These are phyloP conservation scores for Aphaenogaster rudis DNA, from an alignment of 1,140 invertebrate species.

Conservation along the genomic window DNA sequence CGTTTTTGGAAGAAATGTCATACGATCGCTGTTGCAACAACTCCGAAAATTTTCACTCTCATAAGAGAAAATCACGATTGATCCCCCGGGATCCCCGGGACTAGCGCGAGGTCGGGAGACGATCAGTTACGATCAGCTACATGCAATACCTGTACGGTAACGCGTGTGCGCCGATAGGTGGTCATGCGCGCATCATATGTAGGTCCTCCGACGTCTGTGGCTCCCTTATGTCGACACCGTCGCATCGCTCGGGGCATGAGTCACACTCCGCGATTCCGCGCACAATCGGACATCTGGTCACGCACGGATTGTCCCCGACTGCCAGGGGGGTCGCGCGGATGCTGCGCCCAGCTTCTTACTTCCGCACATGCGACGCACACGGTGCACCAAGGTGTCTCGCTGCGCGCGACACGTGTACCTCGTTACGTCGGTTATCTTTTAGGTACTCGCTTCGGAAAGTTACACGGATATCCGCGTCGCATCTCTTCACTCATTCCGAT, in stretches of 20 bases:
- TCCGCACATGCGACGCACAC: slow-evolving; percentile 56
- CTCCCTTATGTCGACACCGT: slow-evolving; percentile 56
- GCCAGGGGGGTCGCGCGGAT: slow-evolving; percentile 42
- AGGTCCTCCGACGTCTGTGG: slow-evolving; percentile 30
- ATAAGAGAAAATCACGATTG: neutral
- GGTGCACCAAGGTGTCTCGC: slow-evolving; percentile 19
- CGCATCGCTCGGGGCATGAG: slow-evolving; percentile 70
- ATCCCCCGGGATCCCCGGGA: neutral
- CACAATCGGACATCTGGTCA: slow-evolving; percentile 81
- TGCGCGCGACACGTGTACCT: slow-evolving; percentile 44
- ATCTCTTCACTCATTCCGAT: neutral
- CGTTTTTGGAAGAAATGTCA: neutral
- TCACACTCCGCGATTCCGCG: slow-evolving; percentile 78
- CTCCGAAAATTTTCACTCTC: neutral
- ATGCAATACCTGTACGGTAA: neutral
- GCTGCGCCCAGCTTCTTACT: slow-evolving; percentile 46
- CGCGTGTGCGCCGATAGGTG: slow-evolving; percentile 16
- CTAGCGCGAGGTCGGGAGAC: neutral
- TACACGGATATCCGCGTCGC: neutral
- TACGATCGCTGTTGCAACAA: neutral
- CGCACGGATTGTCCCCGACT: slow-evolving; percentile 69
- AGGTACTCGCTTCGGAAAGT: slow-evolving; percentile 8
- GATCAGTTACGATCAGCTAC: neutral
- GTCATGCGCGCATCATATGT: slow-evolving; percentile 2
- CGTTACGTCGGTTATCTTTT: slow-evolving; percentile 32